A percentile compares a stretch with the other conserved stretches of the same genome.
phyloP scores from a whole-genome alignment of 2,888 invertebrate genomes.

The Mythimna vitellina region DNA sequence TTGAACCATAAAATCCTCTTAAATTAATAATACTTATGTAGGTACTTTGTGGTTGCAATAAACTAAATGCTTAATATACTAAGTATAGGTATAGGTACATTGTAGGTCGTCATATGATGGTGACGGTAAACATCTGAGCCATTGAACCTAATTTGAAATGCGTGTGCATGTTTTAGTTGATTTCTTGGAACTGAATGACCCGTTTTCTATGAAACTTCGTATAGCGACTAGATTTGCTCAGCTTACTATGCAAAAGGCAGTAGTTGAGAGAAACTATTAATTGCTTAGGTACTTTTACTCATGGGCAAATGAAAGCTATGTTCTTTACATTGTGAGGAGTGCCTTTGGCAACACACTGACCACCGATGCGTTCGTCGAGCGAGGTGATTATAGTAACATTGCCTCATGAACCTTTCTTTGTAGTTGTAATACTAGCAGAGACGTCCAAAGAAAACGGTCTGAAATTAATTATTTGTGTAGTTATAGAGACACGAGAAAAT shows the following conservation, averaged over 20 bases:
- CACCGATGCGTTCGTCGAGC: constrained; percentile 7
- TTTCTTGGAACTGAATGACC: constrained; percentile 10
- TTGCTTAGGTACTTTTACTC: constrained; percentile 13
- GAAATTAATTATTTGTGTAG: constrained; percentile 6
- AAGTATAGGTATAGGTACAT: neutral
- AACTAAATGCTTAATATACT: neutral
- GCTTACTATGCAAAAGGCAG: constrained; percentile 14
- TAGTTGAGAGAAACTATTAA: constrained; percentile 22
- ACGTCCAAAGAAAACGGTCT: neutral
- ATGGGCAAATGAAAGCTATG: constrained; percentile 6
- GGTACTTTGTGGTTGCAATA: neutral
- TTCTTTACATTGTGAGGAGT: neutral
- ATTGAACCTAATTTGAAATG: constrained; percentile 32
- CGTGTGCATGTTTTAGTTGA: constrained; percentile 5
- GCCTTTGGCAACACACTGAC: constrained; percentile 6
- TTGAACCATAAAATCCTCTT: constrained; percentile 24
- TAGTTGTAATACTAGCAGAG: neutral
- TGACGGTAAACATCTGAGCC: constrained; percentile 1
- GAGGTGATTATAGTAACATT: constrained; percentile 18
- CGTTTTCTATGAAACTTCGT: constrained; percentile 15
- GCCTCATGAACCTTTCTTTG: constrained; percentile 8
- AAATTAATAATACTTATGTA: neutral
- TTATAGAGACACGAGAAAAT: neutral
- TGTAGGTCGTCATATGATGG: neutral
- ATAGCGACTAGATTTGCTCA: neutral